Evolutionary conservation across 2,113 vertebrate species (phyloP).

Genomic region (Macrotus californicus): DNA sequence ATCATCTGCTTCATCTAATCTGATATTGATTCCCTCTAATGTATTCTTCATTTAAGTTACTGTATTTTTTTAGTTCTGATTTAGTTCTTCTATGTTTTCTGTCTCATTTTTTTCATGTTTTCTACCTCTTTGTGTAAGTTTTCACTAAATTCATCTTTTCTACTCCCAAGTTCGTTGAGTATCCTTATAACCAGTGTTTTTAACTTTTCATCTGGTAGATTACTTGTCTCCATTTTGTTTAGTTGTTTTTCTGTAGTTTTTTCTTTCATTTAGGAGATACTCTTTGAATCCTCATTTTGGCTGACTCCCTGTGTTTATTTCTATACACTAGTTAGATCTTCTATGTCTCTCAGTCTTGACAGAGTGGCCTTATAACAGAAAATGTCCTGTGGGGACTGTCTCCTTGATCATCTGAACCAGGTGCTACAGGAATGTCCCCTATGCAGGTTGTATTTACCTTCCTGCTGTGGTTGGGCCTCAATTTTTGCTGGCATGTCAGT

Average conservation of each 20-base stretch:
- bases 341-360: neutral
- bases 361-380: neutral
- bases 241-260: neutral
- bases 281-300: neutral
- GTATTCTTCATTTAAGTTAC: no score
- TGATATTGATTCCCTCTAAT: no score
- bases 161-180: neutral
- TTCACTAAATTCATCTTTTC: neutral
- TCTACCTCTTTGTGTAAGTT: neutral
- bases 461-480: neutral
- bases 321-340: no score
- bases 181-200: neutral
- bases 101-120: neutral
- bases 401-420: neutral
- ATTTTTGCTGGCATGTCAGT: no score
- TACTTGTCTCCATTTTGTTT: neutral
- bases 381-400: neutral
- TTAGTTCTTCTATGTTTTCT: neutral
- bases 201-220: neutral
- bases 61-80: neutral
- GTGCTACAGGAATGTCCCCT: neutral
- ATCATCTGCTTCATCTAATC: no score
- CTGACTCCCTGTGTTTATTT: neutral
- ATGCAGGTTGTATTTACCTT: neutral
- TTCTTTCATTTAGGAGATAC: neutral